Conservation (phyloP, 1,140 invertebrate genomes). For the Hesperophylax magnus region DNA sequence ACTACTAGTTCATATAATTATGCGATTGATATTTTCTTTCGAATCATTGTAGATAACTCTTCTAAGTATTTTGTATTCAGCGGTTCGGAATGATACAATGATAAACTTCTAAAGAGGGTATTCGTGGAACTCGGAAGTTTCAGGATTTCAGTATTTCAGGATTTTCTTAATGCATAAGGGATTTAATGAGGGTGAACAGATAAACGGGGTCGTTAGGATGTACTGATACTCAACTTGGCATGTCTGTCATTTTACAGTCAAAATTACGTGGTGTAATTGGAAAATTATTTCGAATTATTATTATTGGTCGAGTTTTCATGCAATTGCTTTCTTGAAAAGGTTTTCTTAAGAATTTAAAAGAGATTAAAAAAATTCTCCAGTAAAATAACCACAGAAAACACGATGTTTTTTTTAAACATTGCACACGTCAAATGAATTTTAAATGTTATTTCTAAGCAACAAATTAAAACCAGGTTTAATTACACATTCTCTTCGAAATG, state of each 20-base stretch:
- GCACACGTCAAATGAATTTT: no score
- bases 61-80: no score
- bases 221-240: not conserved
- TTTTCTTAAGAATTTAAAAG: not conserved
- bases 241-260: no score
- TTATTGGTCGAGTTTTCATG: not conserved
- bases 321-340: not conserved
- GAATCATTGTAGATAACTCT: no score
- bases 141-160: not conserved
- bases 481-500: no score
- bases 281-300: not conserved
- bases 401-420: no score
- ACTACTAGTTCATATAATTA: no score
- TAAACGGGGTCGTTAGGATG: not conserved
- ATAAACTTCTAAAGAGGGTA: not conserved
- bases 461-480: no score
- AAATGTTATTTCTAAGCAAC: no score
- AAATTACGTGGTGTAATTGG: not conserved
- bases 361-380: no score
- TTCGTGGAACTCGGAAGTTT: not conserved
- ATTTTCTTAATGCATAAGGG: conserved; percentile 9
- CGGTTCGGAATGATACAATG: not conserved
- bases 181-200: conserved; percentile 10
- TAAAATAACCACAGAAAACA: no score
- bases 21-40: no score